Base-by-base conservation (phyloP, 2,113 vertebrate species). In the Butorides virescens region DNA sequence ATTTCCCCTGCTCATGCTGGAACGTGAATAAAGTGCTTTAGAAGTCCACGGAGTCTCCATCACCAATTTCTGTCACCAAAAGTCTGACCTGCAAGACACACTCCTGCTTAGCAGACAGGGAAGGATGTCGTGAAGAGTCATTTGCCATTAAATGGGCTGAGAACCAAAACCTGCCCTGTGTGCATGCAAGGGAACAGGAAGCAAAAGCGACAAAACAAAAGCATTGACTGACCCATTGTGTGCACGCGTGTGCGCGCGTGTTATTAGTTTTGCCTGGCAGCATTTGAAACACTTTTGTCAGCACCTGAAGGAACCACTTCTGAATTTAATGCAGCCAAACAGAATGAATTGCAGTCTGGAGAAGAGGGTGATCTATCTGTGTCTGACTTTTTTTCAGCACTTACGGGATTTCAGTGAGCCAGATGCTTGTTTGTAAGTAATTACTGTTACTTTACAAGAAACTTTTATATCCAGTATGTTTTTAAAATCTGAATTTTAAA, bases 401-500 rank as follows among this genome's bases (percentile, higher is more conserved):
- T 63, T 55, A 26, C 2, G 7, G 58, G 90, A 36, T 17, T 92
- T 78, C 39, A 30, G 2, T 2, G 7, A 87, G 61, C 50, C 59
- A 55, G 58, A 63, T 34, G 27, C 13, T 61, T 73, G 44, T 70
- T 92, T 73, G 21, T 16, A 44, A 81, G 73, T 30, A 78, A 79
- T 39, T 72, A 27, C 32, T 56, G 46, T 65, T 65, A 27, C 62
- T 88, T 75, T 37, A 53, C 50, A 50, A 39, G n/a, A 56, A 55
- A 66, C 11, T 56, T 83, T 37, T 77, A 37, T 7, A 3, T 61
- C 34, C 21, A 36, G 15, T 39, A 34, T 26, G 3, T 62, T 80
- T 88, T 81, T 26, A 81, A 96, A 94, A 67, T 55, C 47, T 13
- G 14, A 7, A 59, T 87, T 94, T 94, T 65, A 88, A 78, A 56